A percentile compares a stretch with the other conserved stretches of the same genome.
Conservation (phyloP, 2,797 vertebrate species). For the Cirrhinus mrigala region DNA sequence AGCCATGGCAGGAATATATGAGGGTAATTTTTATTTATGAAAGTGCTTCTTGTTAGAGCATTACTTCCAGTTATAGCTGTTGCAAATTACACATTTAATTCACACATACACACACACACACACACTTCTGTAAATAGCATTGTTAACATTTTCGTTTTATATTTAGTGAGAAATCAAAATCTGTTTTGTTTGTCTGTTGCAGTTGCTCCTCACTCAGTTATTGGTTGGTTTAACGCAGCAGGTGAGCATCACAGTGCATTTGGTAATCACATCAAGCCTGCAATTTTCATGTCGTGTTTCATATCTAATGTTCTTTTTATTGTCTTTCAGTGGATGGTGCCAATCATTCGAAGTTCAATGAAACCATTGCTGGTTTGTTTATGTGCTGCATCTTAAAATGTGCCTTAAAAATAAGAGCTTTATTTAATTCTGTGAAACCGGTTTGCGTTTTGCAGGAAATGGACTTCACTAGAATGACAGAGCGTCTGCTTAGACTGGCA, state of each 20-base stretch:
- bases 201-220: slow-evolving; percentile 91
- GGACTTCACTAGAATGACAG: slow-evolving; percentile 89
- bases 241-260: slow-evolving; percentile 70
- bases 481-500: slow-evolving; percentile 89
- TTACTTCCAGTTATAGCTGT: slow-evolving; percentile 1
- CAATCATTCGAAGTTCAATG: slow-evolving; percentile 93
- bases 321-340: slow-evolving; percentile 89
- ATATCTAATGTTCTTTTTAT: slow-evolving; percentile 19
- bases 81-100: slow-evolving; percentile 14
- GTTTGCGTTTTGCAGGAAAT: slow-evolving; percentile 81
- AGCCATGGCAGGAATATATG: slow-evolving; percentile 17
- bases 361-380: slow-evolving; percentile 88
- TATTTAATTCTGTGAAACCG: slow-evolving; percentile 17
- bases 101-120: neutral
- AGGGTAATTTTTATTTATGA: slow-evolving; percentile 29
- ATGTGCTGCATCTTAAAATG: slow-evolving; percentile 17
- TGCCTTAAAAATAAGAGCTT: neutral
- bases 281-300: slow-evolving; percentile 14
- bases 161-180: slow-evolving; percentile 29
- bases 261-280: slow-evolving; percentile 1
- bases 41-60: slow-evolving; percentile 15
- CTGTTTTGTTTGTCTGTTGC: slow-evolving; percentile 51
- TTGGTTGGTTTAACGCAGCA: slow-evolving; percentile 91
- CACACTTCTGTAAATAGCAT: neutral
- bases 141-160: slow-evolving; percentile 17